A percentile compares a stretch with the other conserved stretches of the same genome.
These are phyloP conservation scores for Harpagifer antarcticus DNA, from an alignment of 2,797 vertebrate genomes.

Conservation along the genomic window DNA sequence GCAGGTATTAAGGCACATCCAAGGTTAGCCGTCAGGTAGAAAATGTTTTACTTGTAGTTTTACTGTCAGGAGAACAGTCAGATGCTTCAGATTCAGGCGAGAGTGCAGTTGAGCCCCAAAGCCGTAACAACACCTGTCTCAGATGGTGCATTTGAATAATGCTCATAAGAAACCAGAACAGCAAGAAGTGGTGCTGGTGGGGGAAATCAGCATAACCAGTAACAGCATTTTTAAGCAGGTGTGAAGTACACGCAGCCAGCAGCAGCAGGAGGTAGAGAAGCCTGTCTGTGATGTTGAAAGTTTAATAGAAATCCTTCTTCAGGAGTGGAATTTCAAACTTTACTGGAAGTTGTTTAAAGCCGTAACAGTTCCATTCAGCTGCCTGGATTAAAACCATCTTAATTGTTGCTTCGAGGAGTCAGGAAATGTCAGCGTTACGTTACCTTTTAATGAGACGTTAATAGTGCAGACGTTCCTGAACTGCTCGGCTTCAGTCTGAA, in stretches of 20 bases:
- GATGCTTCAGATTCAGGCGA: background rate
- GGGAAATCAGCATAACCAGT: constrained; percentile 13
- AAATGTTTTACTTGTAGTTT: constrained; percentile 24
- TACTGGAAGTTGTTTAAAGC: constrained; percentile 9
- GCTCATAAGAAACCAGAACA: constrained; percentile 6
- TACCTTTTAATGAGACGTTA: constrained; percentile 19
- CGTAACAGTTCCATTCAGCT: constrained; percentile 19
- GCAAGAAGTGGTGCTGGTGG: background rate
- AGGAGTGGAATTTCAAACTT: constrained; percentile 8
- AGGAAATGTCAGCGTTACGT: constrained; percentile 7
- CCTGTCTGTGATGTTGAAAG: constrained; percentile 6
- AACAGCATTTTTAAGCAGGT: constrained; percentile 9
- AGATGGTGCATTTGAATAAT: constrained; percentile 9
- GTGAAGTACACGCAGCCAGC: constrained; percentile 1
- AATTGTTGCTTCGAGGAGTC: constrained; percentile 24
- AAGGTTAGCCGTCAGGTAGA: constrained; percentile 19
- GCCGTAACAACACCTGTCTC: background rate
- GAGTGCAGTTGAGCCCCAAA: background rate
- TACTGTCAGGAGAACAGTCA: constrained; percentile 4
- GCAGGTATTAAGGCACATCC: constrained; percentile 29
- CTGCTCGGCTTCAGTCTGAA: constrained; percentile 1
- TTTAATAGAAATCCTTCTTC: constrained; percentile 2
- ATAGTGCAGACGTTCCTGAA: constrained; percentile 21
- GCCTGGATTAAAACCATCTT: constrained; percentile 32
- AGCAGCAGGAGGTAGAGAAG: constrained; percentile 4